Percentiles rank a stretch among this genome's conserved stretches.
phyloP scores from a whole-genome alignment of 2,113 vertebrate genomes.

The Pedionomus torquatus region DNA sequence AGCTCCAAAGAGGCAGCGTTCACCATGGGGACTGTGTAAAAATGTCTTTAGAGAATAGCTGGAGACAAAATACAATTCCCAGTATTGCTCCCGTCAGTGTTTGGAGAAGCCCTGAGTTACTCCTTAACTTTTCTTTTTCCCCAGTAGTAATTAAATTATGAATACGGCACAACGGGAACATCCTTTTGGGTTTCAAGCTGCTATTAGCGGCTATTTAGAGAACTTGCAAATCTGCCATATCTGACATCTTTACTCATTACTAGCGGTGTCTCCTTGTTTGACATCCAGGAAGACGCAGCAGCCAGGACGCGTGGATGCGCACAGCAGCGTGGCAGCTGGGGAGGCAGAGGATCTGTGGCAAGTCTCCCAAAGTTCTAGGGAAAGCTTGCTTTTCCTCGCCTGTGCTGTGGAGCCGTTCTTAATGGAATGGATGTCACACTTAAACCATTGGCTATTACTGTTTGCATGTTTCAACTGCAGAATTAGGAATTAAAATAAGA shows the following conservation, averaged over 20 bases:
- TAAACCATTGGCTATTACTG: background rate
- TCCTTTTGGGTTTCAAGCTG: background rate
- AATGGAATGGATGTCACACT: background rate
- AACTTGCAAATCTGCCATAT: background rate
- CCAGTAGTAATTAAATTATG: background rate
- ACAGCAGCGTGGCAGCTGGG: background rate
- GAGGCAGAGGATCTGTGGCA: background rate
- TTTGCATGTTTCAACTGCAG: background rate
- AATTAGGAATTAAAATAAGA: background rate
- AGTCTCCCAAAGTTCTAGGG: background rate
- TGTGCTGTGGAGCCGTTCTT: background rate
- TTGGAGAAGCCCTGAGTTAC: background rate
- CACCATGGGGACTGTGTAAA: rapidly evolving
- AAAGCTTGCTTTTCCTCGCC: background rate
- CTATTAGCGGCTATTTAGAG: background rate
- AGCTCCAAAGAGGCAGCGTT: background rate
- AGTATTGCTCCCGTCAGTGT: background rate
- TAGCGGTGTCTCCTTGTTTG: background rate
- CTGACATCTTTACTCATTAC: background rate
- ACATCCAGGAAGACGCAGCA: background rate
- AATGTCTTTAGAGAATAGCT: background rate
- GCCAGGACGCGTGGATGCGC: rapidly evolving
- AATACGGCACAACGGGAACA: background rate
- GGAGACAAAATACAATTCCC: background rate
- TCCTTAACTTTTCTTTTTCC: background rate